phyloP scores from a whole-genome alignment of 2,888 invertebrate genomes.

The Drosophila phalerata region DNA sequence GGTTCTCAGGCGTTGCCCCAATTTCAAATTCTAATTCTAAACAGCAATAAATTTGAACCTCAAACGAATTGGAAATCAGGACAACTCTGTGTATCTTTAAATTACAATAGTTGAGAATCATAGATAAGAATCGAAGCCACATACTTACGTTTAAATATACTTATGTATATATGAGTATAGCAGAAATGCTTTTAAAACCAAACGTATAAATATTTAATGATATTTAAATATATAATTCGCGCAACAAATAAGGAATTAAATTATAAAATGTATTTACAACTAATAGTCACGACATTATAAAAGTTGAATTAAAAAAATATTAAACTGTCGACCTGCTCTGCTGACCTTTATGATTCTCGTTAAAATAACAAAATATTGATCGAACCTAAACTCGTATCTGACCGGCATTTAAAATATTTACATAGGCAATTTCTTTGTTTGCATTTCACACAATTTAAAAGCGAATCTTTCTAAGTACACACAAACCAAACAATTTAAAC shows the following conservation, averaged over 20 bases:
- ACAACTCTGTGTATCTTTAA: conserved; percentile 15
- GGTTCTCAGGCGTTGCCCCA: conserved; percentile 5
- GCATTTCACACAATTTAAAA: conserved; percentile 51
- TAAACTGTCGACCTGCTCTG: conserved; percentile 33
- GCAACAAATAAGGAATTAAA: conserved; percentile 23
- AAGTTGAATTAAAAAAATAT: conserved; percentile 16
- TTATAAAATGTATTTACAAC: conserved; percentile 38
- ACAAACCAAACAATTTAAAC: conserved; percentile 11
- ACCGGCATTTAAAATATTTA: conserved; percentile 61
- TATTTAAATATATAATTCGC: conserved; percentile 26
- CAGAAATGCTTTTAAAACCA: conserved; percentile 25
- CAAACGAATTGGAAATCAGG: conserved; percentile 2
- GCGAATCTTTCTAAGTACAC: conserved; percentile 48
- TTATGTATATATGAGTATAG: conserved; percentile 41
- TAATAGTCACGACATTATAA: conserved; percentile 17
- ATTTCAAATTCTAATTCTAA: neutral
- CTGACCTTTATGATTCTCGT: conserved; percentile 34
- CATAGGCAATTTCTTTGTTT: conserved; percentile 56
- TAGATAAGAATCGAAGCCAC: conserved; percentile 38
- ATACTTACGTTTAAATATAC: conserved; percentile 41
- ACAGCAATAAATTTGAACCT: neutral
- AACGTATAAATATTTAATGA: conserved; percentile 30
- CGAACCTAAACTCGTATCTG: conserved; percentile 40
- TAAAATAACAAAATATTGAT: conserved; percentile 20
- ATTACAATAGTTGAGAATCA: conserved; percentile 22